phyloP scores from a whole-genome alignment of 2,797 vertebrate genomes.

The Furcifer pardalis region DNA sequence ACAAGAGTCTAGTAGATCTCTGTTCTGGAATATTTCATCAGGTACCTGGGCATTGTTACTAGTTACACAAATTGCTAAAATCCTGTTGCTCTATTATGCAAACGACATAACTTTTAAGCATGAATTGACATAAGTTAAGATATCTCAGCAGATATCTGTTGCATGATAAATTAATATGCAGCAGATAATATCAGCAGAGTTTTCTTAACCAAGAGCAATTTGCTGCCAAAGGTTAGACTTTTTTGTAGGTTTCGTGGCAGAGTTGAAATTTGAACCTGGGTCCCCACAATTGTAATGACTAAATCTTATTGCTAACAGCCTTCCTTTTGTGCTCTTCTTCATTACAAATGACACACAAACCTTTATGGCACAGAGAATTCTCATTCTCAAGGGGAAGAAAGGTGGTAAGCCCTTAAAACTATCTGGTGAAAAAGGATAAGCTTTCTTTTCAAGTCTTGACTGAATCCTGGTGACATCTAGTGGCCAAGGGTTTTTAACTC shows the following conservation, averaged over 20 bases:
- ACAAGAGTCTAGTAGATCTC: not conserved
- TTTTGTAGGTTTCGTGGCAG: no score
- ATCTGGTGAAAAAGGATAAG: not conserved
- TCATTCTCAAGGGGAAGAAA: no score
- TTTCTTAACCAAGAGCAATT: no score
- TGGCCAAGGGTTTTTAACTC: slow-evolving; percentile 46
- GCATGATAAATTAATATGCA: no score
- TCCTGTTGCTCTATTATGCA: not conserved
- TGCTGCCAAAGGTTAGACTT: no score
- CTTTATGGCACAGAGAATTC: not conserved
- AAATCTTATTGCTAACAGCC: no score
- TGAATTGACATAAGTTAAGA: no score
- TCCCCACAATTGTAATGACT: no score
- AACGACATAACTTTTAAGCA: no score
- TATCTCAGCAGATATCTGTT: no score
- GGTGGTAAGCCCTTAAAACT: not conserved
- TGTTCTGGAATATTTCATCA: not conserved
- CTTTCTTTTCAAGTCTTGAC: slow-evolving; percentile 14
- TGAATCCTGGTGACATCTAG: slow-evolving; percentile 72
- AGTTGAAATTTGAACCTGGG: no score
- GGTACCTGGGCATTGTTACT: not conserved
- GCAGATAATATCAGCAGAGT: no score
- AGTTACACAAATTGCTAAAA: not conserved
- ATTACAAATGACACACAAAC: not conserved
- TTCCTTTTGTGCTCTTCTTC: not conserved